These are phyloP conservation scores for Leptopilina boulardi DNA, from an alignment of 1,140 invertebrate genomes.

Conservation along the genomic window DNA sequence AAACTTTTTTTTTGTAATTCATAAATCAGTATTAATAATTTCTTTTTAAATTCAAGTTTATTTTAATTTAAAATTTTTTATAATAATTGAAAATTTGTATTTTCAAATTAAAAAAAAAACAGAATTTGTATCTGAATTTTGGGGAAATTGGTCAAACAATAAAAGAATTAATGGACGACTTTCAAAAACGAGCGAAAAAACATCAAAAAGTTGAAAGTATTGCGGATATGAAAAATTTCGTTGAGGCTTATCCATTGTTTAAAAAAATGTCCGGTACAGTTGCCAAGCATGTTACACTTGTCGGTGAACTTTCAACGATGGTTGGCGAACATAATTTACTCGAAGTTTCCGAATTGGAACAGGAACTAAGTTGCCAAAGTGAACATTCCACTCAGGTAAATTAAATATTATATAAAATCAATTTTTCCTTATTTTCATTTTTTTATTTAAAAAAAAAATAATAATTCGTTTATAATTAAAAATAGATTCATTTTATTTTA, in stretches of 20 bases:
- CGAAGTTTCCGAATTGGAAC: constrained; percentile 96
- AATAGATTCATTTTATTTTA: too few species aligned
- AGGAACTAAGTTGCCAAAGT: constrained; percentile 94
- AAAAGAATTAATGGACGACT: constrained; percentile 98
- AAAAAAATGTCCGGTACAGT: constrained; percentile 99
- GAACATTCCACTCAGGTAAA: constrained; percentile 93
- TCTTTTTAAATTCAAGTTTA: constrained; percentile 30
- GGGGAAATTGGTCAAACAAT: constrained; percentile 99
- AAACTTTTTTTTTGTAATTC: too few species aligned
- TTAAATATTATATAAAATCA: constrained; percentile 41
- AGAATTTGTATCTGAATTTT: constrained; percentile 98
- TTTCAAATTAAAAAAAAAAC: constrained; percentile 46
- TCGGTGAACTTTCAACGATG: constrained; percentile 93
- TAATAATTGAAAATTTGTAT: constrained; percentile 44
- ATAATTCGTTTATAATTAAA: too few species aligned
- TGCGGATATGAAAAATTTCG: constrained; percentile 98
- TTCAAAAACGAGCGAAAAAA: constrained; percentile 96
- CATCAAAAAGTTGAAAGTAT: constrained; percentile 99
- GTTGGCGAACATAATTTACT: constrained; percentile 89
- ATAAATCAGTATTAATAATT: too few species aligned
- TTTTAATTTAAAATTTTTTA: constrained; percentile 35
- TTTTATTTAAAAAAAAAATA: constrained; percentile 8
- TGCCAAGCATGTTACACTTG: constrained; percentile 96
- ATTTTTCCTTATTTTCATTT: not conserved
- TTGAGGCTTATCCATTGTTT: constrained; percentile 98